Evolutionary conservation across 1,140 invertebrate genomes (phyloP), one percentile per base, ranked within the genome.

Genomic region (Liolophura sinensis): DNA sequence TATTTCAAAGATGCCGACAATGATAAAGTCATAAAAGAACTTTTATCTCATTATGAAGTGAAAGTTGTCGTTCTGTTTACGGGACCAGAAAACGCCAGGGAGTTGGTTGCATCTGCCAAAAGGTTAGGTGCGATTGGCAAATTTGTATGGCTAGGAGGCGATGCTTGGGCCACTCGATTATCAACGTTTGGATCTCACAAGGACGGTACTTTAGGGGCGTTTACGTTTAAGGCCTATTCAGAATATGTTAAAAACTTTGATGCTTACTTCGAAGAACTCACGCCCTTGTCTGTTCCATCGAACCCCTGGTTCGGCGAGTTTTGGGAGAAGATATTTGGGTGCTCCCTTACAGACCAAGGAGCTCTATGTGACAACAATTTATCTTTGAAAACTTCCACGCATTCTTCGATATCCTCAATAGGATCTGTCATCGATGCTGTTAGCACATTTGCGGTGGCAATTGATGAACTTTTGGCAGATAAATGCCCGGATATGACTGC

Each of bases 401-500:
- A 40, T 9, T 55, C 69, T 14, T 4, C 14, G 18, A 91, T 93
- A 76, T 90, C 91, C 18, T 92, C 93, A 83, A 90, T 93, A 14
- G 91, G 92, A 71, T 92, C 93, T 76, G 92, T 94, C 24, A 89
- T 93, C n/a, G 91, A 93, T 79, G 92, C 92, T 22, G 91, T 94
- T 9, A 92, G 91, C 75, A 91, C 92, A 0, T 91, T 94, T 78
- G 93, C 92, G 4, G 86, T 92, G 74, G 92, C 91, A 0, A 85
- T 94, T 5, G 85, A 89, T 71, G 82, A 60, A 1, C 25, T 68
- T 4, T 18, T 68, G 0, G 5, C 31, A 22, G 59, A 56, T 25
- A 31, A 50, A 5, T 69, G 71, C 40, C 31, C 54, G 11, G 18
- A 18, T 7, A 40, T 18, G 7, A 31, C 49, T 5, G 55, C 50